Percentiles rank a stretch among this genome's conserved stretches.
Conservation (phyloP, 1,140 invertebrate species). For the Drosophila equinoxialis region DNA sequence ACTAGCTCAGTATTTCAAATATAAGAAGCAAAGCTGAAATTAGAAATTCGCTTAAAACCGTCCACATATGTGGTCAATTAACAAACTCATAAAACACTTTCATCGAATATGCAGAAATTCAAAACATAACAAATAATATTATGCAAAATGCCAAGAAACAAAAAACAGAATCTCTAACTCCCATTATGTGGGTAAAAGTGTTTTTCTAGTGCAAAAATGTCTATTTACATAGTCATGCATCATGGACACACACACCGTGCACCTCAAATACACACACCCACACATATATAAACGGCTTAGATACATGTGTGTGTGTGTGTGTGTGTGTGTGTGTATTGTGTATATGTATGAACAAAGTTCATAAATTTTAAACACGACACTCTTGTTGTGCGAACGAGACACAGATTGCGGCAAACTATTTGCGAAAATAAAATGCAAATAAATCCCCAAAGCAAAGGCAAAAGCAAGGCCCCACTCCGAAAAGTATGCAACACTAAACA, state of each 20-base stretch:
- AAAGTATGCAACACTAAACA: slow-evolving; percentile 72
- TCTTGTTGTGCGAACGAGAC: slow-evolving; percentile 43
- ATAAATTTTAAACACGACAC: slow-evolving; percentile 71
- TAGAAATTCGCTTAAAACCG: too few relatives aligned
- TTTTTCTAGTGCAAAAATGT: slow-evolving; percentile 77
- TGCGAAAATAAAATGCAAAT: slow-evolving; percentile 77
- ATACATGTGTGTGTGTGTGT: slow-evolving; percentile 44
- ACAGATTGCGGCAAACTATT: slow-evolving; percentile 79
- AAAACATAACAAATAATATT: slow-evolving; percentile 75
- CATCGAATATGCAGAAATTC: slow-evolving; percentile 18
- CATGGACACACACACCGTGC: slow-evolving; percentile 45
- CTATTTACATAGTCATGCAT: slow-evolving; percentile 78
- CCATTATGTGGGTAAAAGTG: slow-evolving; percentile 67
- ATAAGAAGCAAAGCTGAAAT: too few relatives aligned
- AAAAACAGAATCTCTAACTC: slow-evolving; percentile 45
- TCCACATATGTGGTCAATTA: too few relatives aligned
- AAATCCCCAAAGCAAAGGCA: slow-evolving; percentile 73
- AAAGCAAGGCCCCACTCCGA: slow-evolving; percentile 55
- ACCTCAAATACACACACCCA: slow-evolving; percentile 19
- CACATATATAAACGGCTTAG: slow-evolving; percentile 54
- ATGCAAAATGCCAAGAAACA: slow-evolving; percentile 53
- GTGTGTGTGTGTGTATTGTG: neutral
- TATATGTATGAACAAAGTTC: slow-evolving; percentile 50
- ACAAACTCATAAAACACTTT: too few relatives aligned
- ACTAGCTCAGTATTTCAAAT: too few relatives aligned